Percentiles rank a stretch among this genome's conserved stretches.
phyloP scores from a whole-genome alignment of 2,888 invertebrate species.

The Nemapogon koenigi region DNA sequence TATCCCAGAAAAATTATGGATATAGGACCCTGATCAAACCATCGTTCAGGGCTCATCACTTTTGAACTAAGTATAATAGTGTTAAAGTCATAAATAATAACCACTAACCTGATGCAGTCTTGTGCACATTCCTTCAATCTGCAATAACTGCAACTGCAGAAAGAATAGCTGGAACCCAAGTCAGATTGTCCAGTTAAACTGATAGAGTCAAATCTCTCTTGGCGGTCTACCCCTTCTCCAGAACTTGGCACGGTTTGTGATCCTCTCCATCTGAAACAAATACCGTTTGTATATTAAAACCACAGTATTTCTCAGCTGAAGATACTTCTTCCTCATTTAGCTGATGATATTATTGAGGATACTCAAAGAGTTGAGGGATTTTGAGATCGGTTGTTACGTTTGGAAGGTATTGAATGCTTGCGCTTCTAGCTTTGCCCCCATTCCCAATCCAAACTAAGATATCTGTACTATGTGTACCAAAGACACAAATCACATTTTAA shows the following conservation, averaged over 20 bases:
- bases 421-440: too few relatives aligned
- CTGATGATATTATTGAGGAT: too few relatives aligned
- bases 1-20: too few relatives aligned
- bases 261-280: slow-evolving; percentile 49
- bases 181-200: slow-evolving; percentile 51
- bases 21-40: too few relatives aligned
- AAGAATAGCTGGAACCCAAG: slow-evolving; percentile 64
- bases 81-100: neutral
- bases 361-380: too few relatives aligned
- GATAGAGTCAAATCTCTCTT: slow-evolving; percentile 37
- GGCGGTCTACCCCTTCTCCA: slow-evolving; percentile 29
- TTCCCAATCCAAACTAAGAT: too few relatives aligned
- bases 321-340: neutral
- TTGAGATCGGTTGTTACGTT: too few relatives aligned
- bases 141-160: slow-evolving; percentile 69
- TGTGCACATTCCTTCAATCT: slow-evolving; percentile 53
- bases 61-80: too few relatives aligned
- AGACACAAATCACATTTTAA: too few relatives aligned
- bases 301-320: neutral
- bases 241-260: slow-evolving; percentile 49
- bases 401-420: too few relatives aligned
- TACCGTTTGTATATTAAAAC: neutral
- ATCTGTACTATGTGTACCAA: too few relatives aligned
- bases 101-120: slow-evolving; percentile 44
- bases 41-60: too few relatives aligned